These are phyloP conservation scores for Achlya flavicornis DNA, from an alignment of 2,888 invertebrate species.

Conservation along the genomic window DNA sequence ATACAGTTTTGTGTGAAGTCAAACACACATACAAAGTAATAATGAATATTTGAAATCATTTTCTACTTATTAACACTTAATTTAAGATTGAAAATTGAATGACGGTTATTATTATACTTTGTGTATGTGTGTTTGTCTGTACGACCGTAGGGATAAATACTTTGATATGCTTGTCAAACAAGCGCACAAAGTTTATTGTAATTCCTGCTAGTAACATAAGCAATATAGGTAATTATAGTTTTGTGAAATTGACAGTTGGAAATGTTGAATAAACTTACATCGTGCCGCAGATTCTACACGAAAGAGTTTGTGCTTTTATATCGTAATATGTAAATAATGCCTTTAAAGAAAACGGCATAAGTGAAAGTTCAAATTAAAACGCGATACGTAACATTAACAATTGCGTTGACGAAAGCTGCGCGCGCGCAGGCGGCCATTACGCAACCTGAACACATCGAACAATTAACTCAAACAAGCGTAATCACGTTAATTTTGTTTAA, in stretches of 20 bases:
- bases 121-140: slow-evolving; percentile 29
- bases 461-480: too few relatives aligned
- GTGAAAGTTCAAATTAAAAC: slow-evolving; percentile 34
- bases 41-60: background rate
- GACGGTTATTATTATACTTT: background rate
- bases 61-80: background rate
- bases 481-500: too few relatives aligned
- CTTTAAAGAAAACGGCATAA: slow-evolving; percentile 19
- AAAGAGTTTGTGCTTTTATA: slow-evolving; percentile 18
- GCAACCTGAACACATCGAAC: background rate
- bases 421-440: background rate
- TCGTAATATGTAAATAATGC: background rate
- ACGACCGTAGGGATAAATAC: slow-evolving; percentile 51
- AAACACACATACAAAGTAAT: slow-evolving; percentile 17
- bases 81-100: slow-evolving; percentile 7
- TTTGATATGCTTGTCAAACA: slow-evolving; percentile 79
- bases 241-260: slow-evolving; percentile 37
- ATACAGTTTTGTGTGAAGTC: slow-evolving; percentile 22
- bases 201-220: slow-evolving; percentile 65
- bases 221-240: slow-evolving; percentile 46
- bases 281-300: slow-evolving; percentile 20
- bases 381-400: slow-evolving; percentile 28
- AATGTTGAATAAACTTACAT: slow-evolving; percentile 27
- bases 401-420: slow-evolving; percentile 22
- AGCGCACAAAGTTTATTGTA: slow-evolving; percentile 72